Evolutionary conservation across 1,140 invertebrate genomes (phyloP).

Genomic region (Hypothenemus hampei): DNA sequence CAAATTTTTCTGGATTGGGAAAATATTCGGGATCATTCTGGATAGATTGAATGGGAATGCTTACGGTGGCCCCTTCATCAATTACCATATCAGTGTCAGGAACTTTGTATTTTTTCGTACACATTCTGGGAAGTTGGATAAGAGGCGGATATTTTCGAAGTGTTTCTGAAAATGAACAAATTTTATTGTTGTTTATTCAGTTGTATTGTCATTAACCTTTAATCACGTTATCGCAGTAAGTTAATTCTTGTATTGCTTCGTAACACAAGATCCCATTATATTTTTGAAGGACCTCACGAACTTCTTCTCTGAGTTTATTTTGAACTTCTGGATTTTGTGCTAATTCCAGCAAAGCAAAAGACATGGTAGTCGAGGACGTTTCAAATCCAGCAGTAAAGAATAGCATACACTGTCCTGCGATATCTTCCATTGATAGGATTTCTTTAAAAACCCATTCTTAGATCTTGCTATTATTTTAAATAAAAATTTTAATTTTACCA

Average conservation of each 20-base stretch:
- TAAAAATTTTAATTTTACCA: background rate
- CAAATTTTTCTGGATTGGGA: slow-evolving; percentile 58
- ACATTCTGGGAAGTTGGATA: slow-evolving; percentile 47
- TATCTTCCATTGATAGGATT: background rate
- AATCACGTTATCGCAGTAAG: slow-evolving; percentile 37
- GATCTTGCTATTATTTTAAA: background rate
- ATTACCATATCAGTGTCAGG: slow-evolving; percentile 17
- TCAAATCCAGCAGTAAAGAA: slow-evolving; percentile 42
- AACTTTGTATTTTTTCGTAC: slow-evolving; percentile 48
- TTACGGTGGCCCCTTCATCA: slow-evolving; percentile 35
- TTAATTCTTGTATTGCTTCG: slow-evolving; percentile 53
- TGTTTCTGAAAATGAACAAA: slow-evolving; percentile 46
- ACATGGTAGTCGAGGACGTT: slow-evolving; percentile 43
- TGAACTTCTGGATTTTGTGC: slow-evolving; percentile 46
- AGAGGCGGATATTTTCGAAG: slow-evolving; percentile 54
- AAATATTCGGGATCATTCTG: slow-evolving; percentile 53
- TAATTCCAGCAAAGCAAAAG: slow-evolving; percentile 44
- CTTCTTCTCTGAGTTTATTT: slow-evolving; percentile 44
- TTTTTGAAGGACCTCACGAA: slow-evolving; percentile 45
- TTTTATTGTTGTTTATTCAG: background rate
- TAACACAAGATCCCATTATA: slow-evolving; percentile 51
- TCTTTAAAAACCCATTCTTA: background rate
- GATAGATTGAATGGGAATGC: slow-evolving; percentile 47
- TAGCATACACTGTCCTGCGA: background rate
- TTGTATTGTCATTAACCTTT: slow-evolving; percentile 46